Base-by-base conservation (phyloP, 2,888 invertebrate species). In the Andrena minutula region DNA sequence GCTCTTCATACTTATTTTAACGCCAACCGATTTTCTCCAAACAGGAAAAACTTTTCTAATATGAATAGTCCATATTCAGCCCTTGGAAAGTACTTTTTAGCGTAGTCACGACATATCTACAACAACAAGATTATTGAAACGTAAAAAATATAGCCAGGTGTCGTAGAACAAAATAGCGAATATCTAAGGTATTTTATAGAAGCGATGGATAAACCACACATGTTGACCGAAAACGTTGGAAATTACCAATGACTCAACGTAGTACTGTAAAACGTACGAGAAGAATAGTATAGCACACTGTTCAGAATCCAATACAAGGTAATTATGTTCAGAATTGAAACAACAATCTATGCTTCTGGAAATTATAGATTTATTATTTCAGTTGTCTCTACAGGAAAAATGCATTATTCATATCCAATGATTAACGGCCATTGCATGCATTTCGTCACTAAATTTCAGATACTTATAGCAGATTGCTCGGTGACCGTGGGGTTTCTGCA, bases 321-420 rank as follows among this genome's bases (percentile, higher is more conserved):
- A 41, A 41, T 41, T 41, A 41, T 41, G 41, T 5, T 1, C 1
- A 41, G 41, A 41, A 26, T 56, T 56, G 4, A 56, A 56, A 56
- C 26, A 56, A 56, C 23, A 56, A 56, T 56, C 56, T 56, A 23
- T 10, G 10, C 56, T 56, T 56, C 23, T 10, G 12, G 10, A 23
- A 56, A 56, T 8, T 56, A 26, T 20, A 12, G 56, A 56, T 56
- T 41, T 56, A 56, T 56, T 56, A 4, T 56, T 56, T 56, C 56
- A 56, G 56, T 4, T 56, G 56, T 20, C 23, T 56, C 23, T 56
- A 12, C 23, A 10, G 3, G 26, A 26, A 56, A 56, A 56, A 56
- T 8, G 10, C 8, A 56, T 56, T 23, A 56, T 56, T 56, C 56
- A 20, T 23, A 10, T 20, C 20, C 10, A 23, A 23, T 56, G 26